phyloP scores from a whole-genome alignment of 2,113 vertebrate species.

The Thermophis baileyi region DNA sequence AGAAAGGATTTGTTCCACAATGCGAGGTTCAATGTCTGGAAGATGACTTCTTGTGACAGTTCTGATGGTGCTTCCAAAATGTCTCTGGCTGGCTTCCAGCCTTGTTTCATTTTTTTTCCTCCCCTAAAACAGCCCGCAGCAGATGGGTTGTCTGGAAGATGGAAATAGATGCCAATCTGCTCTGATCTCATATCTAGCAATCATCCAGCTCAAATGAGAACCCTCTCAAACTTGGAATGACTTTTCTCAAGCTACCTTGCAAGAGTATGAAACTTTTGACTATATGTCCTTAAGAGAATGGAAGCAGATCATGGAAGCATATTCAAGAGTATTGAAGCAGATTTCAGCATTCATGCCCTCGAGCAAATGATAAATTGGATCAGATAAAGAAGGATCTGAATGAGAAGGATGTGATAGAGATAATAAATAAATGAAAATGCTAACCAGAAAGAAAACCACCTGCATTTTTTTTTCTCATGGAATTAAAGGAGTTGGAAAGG shows the following conservation, averaged over 20 bases:
- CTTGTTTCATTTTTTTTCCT: not conserved
- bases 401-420: not conserved
- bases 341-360: not conserved
- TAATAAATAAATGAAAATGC: not conserved
- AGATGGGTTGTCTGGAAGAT: not conserved
- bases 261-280: not conserved
- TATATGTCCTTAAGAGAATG: not conserved
- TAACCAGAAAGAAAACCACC: not conserved
- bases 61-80: conserved; percentile 9
- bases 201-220: not conserved
- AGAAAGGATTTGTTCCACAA: not conserved
- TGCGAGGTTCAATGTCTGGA: not conserved
- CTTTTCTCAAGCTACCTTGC: not conserved
- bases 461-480: not conserved
- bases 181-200: not conserved
- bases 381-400: not conserved
- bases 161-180: not conserved
- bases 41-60: not conserved
- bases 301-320: not conserved
- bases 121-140: not conserved
- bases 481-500: not conserved
- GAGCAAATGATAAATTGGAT: not conserved
- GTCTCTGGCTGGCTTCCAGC: not conserved
- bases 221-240: not conserved
- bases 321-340: not conserved